Conservation (phyloP, 2,797 vertebrate species). For the Scleropages formosus region DNA sequence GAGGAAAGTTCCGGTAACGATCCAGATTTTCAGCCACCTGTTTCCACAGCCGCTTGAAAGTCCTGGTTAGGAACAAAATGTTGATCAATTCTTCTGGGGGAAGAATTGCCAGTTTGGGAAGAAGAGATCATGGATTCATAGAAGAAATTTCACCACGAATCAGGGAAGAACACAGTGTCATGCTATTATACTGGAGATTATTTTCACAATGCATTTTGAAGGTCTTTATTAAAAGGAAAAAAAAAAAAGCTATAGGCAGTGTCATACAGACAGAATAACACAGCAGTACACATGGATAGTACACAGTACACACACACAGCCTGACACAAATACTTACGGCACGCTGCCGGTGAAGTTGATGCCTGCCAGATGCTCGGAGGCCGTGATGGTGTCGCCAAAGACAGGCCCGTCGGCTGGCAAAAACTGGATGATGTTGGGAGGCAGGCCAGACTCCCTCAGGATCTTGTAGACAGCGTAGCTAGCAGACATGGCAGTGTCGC, state of each 20-base stretch:
- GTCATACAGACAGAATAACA: neutral
- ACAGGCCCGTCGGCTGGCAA: constrained; percentile 83
- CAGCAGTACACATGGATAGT: neutral
- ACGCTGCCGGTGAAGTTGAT: constrained; percentile 97
- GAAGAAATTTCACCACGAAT: neutral
- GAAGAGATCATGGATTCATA: no score
- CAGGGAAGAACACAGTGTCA: neutral
- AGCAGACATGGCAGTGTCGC: constrained; percentile 85
- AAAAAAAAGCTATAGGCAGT: neutral
- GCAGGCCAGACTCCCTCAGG: constrained; percentile 83
- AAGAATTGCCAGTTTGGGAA: neutral
- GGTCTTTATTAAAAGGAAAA: no score
- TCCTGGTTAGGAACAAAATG: constrained; percentile 64
- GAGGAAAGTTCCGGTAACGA: constrained; percentile 81
- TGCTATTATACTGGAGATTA: neutral
- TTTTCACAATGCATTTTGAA: neutral
- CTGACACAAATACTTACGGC: constrained; percentile 65
- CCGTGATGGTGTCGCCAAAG: constrained; percentile 83
- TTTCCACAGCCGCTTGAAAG: constrained; percentile 91
- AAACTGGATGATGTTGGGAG: constrained; percentile 88
- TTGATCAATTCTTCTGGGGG: neutral
- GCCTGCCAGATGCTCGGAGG: constrained; percentile 83
- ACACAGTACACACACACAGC: neutral
- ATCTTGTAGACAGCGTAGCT: constrained; percentile 81
- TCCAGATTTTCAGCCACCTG: constrained; percentile 90